A percentile compares a stretch with the other conserved stretches of the same genome.
Conservation (phyloP, 2,888 invertebrate genomes). For the Cataglyphis albicans region DNA sequence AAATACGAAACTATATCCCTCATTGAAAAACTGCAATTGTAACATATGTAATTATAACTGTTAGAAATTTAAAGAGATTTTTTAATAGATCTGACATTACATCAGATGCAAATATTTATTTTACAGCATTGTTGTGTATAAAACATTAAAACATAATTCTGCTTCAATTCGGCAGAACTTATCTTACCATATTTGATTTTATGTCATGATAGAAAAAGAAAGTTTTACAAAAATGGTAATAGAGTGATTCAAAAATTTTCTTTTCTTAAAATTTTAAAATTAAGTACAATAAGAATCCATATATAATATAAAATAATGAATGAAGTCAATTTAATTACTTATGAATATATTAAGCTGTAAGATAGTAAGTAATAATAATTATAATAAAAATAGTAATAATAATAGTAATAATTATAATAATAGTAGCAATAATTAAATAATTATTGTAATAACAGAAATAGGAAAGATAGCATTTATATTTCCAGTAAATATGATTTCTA, state of each 20-base stretch:
- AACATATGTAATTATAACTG: neutral
- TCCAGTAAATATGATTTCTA: slow-evolving; percentile 20
- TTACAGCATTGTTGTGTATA: slow-evolving; percentile 5
- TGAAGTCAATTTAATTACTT: neutral
- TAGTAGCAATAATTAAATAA: slow-evolving; percentile 6
- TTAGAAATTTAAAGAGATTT: slow-evolving; percentile 13
- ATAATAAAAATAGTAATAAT: neutral
- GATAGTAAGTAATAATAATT: slow-evolving; percentile 13
- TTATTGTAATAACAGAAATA: slow-evolving; percentile 48
- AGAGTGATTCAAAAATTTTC: slow-evolving; percentile 41
- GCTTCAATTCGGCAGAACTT: neutral
- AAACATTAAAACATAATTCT: slow-evolving; percentile 21
- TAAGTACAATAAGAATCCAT: slow-evolving; percentile 21
- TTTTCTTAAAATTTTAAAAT: slow-evolving; percentile 1
- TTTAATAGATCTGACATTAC: neutral
- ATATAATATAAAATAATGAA: neutral
- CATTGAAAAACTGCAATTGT: slow-evolving; percentile 15
- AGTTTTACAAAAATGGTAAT: slow-evolving; percentile 66
- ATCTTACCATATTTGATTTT: neutral
- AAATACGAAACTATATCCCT: slow-evolving; percentile 19
- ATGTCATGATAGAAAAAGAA: slow-evolving; percentile 14
- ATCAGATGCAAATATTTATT: slow-evolving; percentile 29
- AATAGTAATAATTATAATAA: neutral
- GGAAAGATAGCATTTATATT: slow-evolving; percentile 36
- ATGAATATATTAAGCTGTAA: slow-evolving; percentile 1